These are phyloP conservation scores for Alouatta palliata DNA, from an alignment of 2,113 vertebrate species.

Conservation along the genomic window DNA sequence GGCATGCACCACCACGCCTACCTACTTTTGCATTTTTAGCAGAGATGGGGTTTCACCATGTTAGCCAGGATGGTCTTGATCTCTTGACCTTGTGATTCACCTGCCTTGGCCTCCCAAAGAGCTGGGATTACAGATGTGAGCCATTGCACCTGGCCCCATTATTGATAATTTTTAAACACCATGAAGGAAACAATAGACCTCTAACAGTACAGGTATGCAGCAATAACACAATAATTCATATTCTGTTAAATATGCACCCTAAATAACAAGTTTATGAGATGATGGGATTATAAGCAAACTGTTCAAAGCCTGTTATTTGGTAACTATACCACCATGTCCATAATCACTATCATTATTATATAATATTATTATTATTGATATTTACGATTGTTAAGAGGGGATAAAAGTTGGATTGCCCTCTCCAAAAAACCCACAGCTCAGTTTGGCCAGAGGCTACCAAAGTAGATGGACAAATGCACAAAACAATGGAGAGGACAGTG, in stretches of 20 bases:
- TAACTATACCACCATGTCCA: not conserved
- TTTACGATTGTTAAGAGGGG: not conserved
- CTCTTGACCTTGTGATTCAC: too few relatives aligned
- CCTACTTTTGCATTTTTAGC: too few relatives aligned
- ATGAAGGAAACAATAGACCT: not conserved
- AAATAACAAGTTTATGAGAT: not conserved
- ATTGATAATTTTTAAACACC: not conserved
- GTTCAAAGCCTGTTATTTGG: not conserved
- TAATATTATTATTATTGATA: not conserved
- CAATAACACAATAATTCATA: not conserved
- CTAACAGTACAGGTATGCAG: not conserved
- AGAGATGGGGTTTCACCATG: too few relatives aligned
- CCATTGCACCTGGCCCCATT: not conserved
- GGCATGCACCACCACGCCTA: too few relatives aligned
- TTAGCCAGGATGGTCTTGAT: too few relatives aligned
- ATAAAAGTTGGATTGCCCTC: not conserved
- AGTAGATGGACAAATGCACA: not conserved
- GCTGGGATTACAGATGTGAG: too few relatives aligned
- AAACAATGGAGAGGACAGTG: too few relatives aligned
- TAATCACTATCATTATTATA: not conserved
- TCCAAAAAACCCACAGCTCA: not conserved
- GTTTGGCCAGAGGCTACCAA: not conserved
- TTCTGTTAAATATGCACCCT: not conserved
- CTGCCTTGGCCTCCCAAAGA: too few relatives aligned
- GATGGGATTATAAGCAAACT: not conserved